These are phyloP conservation scores for Neotoma lepida DNA, from an alignment of 2,113 vertebrate genomes.

Conservation along the genomic window DNA sequence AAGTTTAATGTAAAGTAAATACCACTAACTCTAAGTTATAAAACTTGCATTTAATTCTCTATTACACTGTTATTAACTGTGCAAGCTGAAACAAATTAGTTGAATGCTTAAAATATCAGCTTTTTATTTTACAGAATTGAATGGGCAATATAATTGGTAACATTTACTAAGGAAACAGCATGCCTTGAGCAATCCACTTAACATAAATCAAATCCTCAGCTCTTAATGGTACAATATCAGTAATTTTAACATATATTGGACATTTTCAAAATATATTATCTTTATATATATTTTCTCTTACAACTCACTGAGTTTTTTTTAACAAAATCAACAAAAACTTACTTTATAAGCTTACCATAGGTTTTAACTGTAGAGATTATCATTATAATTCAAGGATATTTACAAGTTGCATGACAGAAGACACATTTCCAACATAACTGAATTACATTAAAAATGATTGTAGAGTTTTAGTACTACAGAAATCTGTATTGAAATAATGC, in stretches of 20 bases:
- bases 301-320: not conserved
- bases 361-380: not conserved
- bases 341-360: not conserved
- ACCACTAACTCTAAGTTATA: not conserved
- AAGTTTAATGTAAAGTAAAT: not conserved
- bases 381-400: constrained; percentile 1
- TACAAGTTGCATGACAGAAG: not conserved
- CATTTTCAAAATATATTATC: not conserved
- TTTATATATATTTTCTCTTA: not conserved
- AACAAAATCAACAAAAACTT: not conserved
- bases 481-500: not conserved
- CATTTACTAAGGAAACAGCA: not conserved
- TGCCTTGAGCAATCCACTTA: not conserved
- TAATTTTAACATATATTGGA: not conserved
- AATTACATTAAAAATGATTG: not conserved
- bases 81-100: not conserved
- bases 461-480: not conserved
- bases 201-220: not conserved
- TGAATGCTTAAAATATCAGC: not conserved
- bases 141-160: not conserved
- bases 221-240: not conserved
- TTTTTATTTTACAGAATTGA: not conserved
- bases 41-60: constrained; percentile 8
- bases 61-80: not conserved
- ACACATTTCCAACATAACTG: not conserved